Percentiles rank a stretch among this genome's conserved stretches.
Evolutionary conservation across 2,888 invertebrate species (phyloP).

Genomic region (Ormyrus rosae): DNA sequence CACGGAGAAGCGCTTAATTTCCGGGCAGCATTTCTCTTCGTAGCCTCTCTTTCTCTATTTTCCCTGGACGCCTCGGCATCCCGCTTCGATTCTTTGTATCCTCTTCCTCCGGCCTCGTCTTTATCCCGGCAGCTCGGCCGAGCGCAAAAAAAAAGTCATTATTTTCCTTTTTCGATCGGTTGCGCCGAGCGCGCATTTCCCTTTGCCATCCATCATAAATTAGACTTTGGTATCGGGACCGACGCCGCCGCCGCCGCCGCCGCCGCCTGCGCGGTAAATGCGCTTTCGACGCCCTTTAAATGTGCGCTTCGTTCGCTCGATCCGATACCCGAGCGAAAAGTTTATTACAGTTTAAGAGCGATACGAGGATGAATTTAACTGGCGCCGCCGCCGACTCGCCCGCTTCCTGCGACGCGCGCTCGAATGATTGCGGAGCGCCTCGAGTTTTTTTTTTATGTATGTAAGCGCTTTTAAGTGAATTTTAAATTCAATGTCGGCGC

Average conservation of each 20-base stretch:
- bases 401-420: no score
- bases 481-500: no score
- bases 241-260: neutral
- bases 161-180: constrained; percentile 11
- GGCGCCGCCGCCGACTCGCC: no score
- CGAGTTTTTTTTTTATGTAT: no score
- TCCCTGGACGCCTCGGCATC: no score
- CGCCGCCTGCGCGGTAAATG: neutral
- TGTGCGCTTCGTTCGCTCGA: neutral
- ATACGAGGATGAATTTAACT: no score
- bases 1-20: constrained; percentile 68
- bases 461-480: no score
- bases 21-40: constrained; percentile 64
- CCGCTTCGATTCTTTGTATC: neutral
- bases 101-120: constrained; percentile 1
- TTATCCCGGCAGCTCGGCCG: neutral
- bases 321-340: no score
- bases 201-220: constrained; percentile 62
- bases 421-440: no score
- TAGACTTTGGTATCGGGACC: neutral
- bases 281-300: neutral
- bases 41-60: neutral
- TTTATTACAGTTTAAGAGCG: no score
- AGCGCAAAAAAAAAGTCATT: neutral
- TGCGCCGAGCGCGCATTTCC: neutral